These are phyloP conservation scores for Willowsia nigromaculata DNA, from an alignment of 2,888 invertebrate genomes.

Conservation along the genomic window DNA sequence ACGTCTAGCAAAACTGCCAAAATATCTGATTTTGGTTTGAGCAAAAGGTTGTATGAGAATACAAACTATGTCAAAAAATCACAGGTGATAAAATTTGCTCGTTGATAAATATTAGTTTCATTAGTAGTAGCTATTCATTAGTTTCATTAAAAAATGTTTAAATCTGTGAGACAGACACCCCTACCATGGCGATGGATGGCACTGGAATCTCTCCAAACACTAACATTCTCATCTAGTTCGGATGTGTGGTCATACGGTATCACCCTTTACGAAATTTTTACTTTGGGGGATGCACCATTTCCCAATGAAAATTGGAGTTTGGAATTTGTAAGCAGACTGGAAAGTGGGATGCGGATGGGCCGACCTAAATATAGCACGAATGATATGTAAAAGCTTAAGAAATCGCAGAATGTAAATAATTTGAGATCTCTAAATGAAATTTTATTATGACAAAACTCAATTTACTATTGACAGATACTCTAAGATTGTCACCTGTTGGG, in stretches of 20 bases:
- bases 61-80: slow-evolving; percentile 75
- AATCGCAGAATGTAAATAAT: not conserved
- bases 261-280: slow-evolving; percentile 53
- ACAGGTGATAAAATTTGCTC: slow-evolving; percentile 63
- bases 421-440: not conserved
- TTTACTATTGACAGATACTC: slow-evolving; percentile 57
- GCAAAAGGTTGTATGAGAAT: slow-evolving; percentile 72
- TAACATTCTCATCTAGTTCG: slow-evolving; percentile 49
- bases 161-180: slow-evolving; percentile 52
- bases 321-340: slow-evolving; percentile 50
- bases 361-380: slow-evolving; percentile 53
- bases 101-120: too few relatives aligned
- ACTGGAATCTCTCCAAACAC: slow-evolving; percentile 52
- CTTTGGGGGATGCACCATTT: slow-evolving; percentile 61
- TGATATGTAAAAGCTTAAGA: slow-evolving; percentile 43
- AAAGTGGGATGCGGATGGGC: slow-evolving; percentile 67
- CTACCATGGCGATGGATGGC: slow-evolving; percentile 74
- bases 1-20: slow-evolving; percentile 54
- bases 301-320: slow-evolving; percentile 60
- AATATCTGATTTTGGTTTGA: slow-evolving; percentile 75
- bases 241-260: slow-evolving; percentile 68
- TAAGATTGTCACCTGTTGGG: slow-evolving; percentile 65
- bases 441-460: too few relatives aligned
- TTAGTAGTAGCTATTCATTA: not conserved
- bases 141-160: too few relatives aligned